Conservation (phyloP, 2,888 invertebrate species). For the Pollenia labialis region DNA sequence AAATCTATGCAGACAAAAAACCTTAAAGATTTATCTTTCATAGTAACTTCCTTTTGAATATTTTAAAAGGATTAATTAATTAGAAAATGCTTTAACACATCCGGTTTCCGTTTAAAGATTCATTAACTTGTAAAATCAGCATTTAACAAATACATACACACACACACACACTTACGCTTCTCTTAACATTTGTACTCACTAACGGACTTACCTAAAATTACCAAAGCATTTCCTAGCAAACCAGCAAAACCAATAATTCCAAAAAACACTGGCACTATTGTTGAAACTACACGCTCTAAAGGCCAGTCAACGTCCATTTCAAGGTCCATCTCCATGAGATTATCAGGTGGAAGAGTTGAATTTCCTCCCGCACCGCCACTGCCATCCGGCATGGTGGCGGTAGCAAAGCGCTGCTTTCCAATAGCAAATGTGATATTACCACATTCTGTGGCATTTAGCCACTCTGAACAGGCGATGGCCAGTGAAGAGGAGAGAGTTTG, state of each 20-base stretch:
- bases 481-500: conserved; percentile 73
- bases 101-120: conserved; percentile 17
- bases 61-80: too few species aligned
- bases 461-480: conserved; percentile 74
- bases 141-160: conserved; percentile 1
- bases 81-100: conserved; percentile 6
- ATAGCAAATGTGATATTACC: conserved; percentile 70
- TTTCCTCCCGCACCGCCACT: conserved; percentile 62
- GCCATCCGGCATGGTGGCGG: conserved; percentile 56
- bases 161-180: neutral
- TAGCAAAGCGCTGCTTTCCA: conserved; percentile 60
- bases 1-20: neutral
- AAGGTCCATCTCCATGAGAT: conserved; percentile 81
- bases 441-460: conserved; percentile 77
- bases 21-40: neutral
- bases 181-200: neutral
- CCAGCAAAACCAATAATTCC: conserved; percentile 94
- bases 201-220: conserved; percentile 87
- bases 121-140: neutral
- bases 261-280: conserved; percentile 92
- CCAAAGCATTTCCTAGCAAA: conserved; percentile 94
- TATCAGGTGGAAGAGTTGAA: conserved; percentile 76
- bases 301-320: conserved; percentile 84
- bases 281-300: conserved; percentile 88
- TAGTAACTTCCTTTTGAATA: too few species aligned